Base-by-base conservation (phyloP, 2,888 invertebrate genomes). In the Lepidochrysops patricia region DNA sequence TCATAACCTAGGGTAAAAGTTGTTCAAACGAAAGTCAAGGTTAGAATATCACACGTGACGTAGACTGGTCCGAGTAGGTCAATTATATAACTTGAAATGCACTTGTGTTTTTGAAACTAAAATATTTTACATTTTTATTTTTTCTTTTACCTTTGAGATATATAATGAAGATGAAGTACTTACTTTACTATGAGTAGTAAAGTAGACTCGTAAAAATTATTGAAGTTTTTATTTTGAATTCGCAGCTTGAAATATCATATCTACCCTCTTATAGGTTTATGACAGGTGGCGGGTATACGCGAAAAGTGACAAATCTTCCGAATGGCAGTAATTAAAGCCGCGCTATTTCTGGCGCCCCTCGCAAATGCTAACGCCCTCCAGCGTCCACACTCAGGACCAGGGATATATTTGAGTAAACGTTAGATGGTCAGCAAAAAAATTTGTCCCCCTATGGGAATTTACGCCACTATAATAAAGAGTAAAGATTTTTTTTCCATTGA, bases 361-460 rank as follows among this genome's bases (percentile, higher is more conserved):
- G 79, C 84, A 85, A 87, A 88, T 88, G 88, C 83, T 89, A 89
- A 89, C 80, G 88, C 82, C 88, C 83, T 82, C 81, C 83, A 83
- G 83, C 73, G 72, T 23, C 43, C 43, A 43, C 19, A 43, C 43
- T 37, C 29, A 29, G 7, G 1, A 29, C 29, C 29, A 15, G 37
- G 43, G 19, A 43, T 1, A 9, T 12, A 37, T 37, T 37, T 37
- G 9, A 19, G 15, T 37, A 34, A 1, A 23, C 19, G 9, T 2
- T 1, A 29, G 7, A 43, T 12, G 19, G 37, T 43, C 19, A 43
- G 7, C 37, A 7, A 9, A 34, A 35, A n/a, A n/a, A n/a, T n/a
- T n/a, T n/a, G n/a, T n/a, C n/a, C n/a, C n/a, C n/a, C n/a, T n/a
- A n/a, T n/a, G n/a, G n/a, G n/a, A n/a, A n/a, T n/a, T n/a, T n/a